Evolutionary conservation across 2,888 invertebrate species (phyloP), one percentile per base, ranked within the genome.

Genomic region (Mythimna albipuncta): DNA sequence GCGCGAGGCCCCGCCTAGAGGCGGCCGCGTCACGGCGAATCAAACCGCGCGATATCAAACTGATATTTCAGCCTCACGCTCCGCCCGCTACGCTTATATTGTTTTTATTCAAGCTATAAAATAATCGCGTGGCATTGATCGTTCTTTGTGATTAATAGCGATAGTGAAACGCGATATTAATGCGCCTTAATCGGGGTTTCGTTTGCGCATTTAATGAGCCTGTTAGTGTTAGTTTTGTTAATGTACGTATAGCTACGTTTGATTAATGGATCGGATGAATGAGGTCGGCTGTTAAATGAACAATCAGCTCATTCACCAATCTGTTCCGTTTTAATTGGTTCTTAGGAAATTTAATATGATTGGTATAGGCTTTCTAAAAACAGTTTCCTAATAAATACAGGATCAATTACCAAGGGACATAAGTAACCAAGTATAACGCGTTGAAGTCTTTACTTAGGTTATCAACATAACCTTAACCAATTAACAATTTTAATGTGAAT

Each of bases 81-180:
- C 95, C 95, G 94, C 94, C 95, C 93, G 93, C 91, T 87, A 69
- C 89, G 86, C 89, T 93, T 93, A 93, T 93, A 95, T 94, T 94
- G 94, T 94, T 95, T 95, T 95, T 96, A 95, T 95, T 94, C 94
- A 88, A 91, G 91, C 91, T 93, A 95, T 96, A 94, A 95, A 95
- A 94, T 94, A 93, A 94, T 94, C 88, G 91, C 88, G 84, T 86
- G 88, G 88, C 89, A 88, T 89, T 89, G 90, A 91, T 91, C 90
- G 90, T 75, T 89, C 87, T 82, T 83, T 85, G 88, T 91, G 89
- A 91, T 92, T 90, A 90, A 91, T 88, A 86, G 74, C 87, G 83
- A 87, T 88, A 87, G 88, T 90, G 89, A 87, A 89, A 89, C 88
- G 88, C 81, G 84, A 88, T 89, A 89, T 85, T 88, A 85, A 86